These are phyloP conservation scores for Colletes gigas DNA, from an alignment of 1,140 invertebrate genomes.

Conservation along the genomic window DNA sequence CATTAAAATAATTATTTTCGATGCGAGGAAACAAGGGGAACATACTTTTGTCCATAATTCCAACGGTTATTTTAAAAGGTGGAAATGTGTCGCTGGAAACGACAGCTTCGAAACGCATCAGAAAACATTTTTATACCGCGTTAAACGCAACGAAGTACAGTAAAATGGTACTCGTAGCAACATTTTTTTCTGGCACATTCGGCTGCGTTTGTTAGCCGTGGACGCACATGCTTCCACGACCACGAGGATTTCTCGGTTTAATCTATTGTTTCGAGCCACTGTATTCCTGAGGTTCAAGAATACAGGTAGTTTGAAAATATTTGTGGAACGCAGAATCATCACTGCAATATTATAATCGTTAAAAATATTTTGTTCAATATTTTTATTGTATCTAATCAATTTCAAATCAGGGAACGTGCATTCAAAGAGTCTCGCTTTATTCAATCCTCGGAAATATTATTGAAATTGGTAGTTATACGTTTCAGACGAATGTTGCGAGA, in stretches of 20 bases:
- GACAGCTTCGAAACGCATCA: slow-evolving; percentile 60
- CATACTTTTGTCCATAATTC: slow-evolving; percentile 42
- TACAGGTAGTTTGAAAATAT: not conserved
- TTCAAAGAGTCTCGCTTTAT: no score
- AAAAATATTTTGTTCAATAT: not conserved
- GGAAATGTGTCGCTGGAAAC: slow-evolving; percentile 51
- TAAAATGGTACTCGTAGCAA: slow-evolving; percentile 52
- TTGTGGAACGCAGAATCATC: not conserved
- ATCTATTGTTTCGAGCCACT: slow-evolving; percentile 24
- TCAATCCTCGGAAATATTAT: no score
- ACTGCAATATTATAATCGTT: no score
- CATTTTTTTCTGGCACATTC: slow-evolving; percentile 12
- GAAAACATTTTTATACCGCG: slow-evolving; percentile 59
- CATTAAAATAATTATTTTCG: slow-evolving; percentile 8
- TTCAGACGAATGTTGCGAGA: no score
- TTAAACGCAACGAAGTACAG: slow-evolving; percentile 37
- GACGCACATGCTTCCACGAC: not conserved
- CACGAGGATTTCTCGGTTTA: slow-evolving; percentile 16
- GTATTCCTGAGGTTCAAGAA: not conserved
- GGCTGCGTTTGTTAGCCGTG: slow-evolving; percentile 14
- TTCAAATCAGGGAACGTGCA: no score
- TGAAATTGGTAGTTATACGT: no score
- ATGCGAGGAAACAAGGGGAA: slow-evolving; percentile 4
- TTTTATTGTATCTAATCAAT: no score
- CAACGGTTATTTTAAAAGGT: not conserved